Percentiles rank a stretch among this genome's conserved stretches.
Conservation (phyloP, 2,797 vertebrate species). For the Gadopsis marmoratus region DNA sequence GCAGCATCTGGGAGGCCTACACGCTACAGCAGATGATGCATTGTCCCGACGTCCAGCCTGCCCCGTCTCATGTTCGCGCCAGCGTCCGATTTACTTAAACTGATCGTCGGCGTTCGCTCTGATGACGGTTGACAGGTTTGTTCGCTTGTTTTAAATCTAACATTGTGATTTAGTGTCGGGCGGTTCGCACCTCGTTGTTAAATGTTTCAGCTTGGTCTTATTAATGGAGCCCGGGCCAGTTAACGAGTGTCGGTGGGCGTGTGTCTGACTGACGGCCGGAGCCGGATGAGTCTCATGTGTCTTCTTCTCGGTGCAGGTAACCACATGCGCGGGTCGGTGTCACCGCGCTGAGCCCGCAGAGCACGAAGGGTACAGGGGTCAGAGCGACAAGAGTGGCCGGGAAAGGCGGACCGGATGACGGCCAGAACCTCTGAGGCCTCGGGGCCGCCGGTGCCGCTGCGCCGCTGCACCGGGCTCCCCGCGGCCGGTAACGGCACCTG, state of each 20-base stretch:
- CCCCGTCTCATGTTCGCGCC: not conserved
- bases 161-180: not conserved
- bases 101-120: not conserved
- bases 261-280: constrained; percentile 21
- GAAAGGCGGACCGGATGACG: constrained; percentile 87
- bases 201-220: not conserved
- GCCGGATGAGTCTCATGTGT: constrained; percentile 52
- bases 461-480: constrained; percentile 87
- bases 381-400: constrained; percentile 48
- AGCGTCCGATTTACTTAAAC: not conserved
- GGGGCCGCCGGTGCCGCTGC: constrained; percentile 88
- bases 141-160: not conserved
- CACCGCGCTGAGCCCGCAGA: constrained; percentile 73
- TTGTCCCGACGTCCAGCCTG: constrained; percentile 27
- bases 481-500: constrained; percentile 86
- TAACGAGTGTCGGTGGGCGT: constrained; percentile 45
- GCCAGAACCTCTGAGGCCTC: constrained; percentile 88
- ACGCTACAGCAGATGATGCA: constrained; percentile 48
- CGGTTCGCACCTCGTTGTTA: constrained; percentile 8
- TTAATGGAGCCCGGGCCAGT: constrained; percentile 21
- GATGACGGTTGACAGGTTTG: not conserved
- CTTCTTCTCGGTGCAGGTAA: constrained; percentile 71
- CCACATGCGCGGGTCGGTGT: constrained; percentile 79
- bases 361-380: constrained; percentile 66
- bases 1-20: constrained; percentile 47